Conservation (phyloP, 2,797 vertebrate species). For the Sternarchorhynchus goeldii region DNA sequence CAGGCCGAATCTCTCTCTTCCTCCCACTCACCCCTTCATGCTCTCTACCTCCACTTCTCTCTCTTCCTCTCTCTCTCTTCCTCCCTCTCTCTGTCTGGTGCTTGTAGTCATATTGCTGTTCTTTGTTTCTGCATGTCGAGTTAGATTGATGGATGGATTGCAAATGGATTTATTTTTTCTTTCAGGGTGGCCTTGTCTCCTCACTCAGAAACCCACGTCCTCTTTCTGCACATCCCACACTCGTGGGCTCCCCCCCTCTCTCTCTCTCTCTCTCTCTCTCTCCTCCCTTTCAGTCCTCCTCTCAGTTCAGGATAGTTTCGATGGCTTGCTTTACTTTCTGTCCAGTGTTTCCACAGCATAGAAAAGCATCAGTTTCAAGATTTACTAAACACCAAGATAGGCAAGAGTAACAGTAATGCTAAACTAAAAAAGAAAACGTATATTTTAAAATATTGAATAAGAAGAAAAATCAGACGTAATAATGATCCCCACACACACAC, state of each 20-base stretch:
- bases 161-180: constrained; percentile 54
- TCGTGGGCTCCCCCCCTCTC: neutral
- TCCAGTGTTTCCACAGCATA: neutral
- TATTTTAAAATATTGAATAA: too few species aligned
- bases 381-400: too few species aligned
- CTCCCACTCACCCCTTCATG: too few species aligned
- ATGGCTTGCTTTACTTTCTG: constrained; percentile 52
- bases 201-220: constrained; percentile 71
- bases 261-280: constrained; percentile 26
- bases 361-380: too few species aligned
- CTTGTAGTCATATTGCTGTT: neutral
- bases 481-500: constrained; percentile 20
- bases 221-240: too few species aligned
- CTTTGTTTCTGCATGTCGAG: constrained; percentile 38
- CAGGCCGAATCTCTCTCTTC: too few species aligned
- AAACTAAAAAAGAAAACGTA: too few species aligned
- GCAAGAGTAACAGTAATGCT: too few species aligned
- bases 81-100: constrained; percentile 10
- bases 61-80: neutral
- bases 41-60: too few species aligned
- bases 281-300: constrained; percentile 53
- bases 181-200: constrained; percentile 72
- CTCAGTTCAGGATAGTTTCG: constrained; percentile 29
- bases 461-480: too few species aligned
- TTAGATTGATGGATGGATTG: constrained; percentile 72